These are phyloP conservation scores for Craterocephalus amniculus DNA, from an alignment of 2,797 vertebrate species.

Conservation along the genomic window DNA sequence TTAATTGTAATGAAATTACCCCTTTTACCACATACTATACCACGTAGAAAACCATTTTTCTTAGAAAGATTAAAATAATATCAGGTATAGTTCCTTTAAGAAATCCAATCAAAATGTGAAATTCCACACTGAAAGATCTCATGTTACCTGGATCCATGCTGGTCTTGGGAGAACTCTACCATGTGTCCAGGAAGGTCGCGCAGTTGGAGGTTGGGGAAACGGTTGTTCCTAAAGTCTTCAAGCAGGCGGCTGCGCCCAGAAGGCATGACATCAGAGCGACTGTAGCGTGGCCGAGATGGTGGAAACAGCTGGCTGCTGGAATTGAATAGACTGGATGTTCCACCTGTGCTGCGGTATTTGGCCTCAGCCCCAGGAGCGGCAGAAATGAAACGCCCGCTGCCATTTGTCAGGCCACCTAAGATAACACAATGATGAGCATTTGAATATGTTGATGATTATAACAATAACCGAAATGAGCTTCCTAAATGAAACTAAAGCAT, in stretches of 20 bases:
- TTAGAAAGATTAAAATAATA: no score
- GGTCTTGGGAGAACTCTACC: constrained; percentile 98
- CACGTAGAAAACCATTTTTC: no score
- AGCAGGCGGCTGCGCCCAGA: constrained; percentile 94
- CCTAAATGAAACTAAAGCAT: background rate
- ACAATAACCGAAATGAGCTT: no score
- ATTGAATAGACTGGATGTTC: constrained; percentile 95
- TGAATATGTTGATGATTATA: no score
- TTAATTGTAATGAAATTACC: no score
- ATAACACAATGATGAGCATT: constrained; percentile 5
- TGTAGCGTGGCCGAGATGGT: constrained; percentile 93
- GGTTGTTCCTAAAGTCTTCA: constrained; percentile 98
- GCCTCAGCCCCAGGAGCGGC: constrained; percentile 97
- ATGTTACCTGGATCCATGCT: constrained; percentile 94
- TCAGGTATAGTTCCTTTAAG: no score
- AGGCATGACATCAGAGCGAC: constrained; percentile 96
- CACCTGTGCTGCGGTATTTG: constrained; percentile 91
- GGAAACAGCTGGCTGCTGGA: constrained; percentile 98
- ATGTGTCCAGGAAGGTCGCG: constrained; percentile 97
- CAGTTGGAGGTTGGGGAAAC: constrained; percentile 96
- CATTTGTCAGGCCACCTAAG: constrained; percentile 94
- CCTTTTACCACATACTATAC: no score
- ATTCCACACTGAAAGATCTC: constrained; percentile 6
- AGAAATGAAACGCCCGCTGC: constrained; percentile 97
- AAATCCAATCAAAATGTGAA: background rate